Evolutionary conservation across 2,797 vertebrate genomes (phyloP).

Genomic region (Thamnophis elegans): DNA sequence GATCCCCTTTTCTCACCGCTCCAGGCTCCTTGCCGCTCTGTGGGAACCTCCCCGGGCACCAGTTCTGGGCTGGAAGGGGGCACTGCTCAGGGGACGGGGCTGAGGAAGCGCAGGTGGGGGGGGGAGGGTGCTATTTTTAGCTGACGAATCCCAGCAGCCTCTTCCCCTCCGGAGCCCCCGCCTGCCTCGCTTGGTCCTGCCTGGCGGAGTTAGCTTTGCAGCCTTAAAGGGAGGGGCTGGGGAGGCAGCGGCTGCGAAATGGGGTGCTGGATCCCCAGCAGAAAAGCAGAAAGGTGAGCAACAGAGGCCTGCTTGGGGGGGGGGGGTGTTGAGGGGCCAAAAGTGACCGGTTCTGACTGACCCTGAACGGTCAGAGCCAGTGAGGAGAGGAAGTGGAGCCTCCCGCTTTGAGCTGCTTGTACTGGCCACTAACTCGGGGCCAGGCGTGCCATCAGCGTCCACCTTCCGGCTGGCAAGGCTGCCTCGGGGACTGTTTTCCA

Average conservation of each 20-base stretch:
- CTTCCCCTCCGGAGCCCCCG: background rate
- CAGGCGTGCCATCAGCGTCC: background rate
- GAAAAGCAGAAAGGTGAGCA: background rate
- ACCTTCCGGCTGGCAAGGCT: background rate
- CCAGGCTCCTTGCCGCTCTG: background rate
- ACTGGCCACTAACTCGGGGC: background rate
- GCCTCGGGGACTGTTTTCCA: background rate
- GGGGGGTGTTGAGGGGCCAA: background rate
- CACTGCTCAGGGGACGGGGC: background rate
- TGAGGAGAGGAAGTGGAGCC: background rate
- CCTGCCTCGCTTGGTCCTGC: background rate
- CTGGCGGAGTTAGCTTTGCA: background rate
- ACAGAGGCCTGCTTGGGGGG: background rate
- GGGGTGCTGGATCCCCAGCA: background rate
- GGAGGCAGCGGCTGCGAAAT: too few relatives aligned
- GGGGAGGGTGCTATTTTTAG: slow-evolving; percentile 17
- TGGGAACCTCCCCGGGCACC: background rate
- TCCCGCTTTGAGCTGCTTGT: background rate
- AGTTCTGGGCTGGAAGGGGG: background rate
- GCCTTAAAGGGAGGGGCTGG: background rate
- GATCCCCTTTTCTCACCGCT: background rate
- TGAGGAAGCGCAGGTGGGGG: background rate
- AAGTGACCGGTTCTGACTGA: background rate
- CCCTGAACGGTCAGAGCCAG: background rate
- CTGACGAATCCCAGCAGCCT: slow-evolving; percentile 53